Evolutionary conservation across 2,888 invertebrate genomes (phyloP), one percentile per base, ranked within the genome.

Genomic region (Trisateles emortualis): DNA sequence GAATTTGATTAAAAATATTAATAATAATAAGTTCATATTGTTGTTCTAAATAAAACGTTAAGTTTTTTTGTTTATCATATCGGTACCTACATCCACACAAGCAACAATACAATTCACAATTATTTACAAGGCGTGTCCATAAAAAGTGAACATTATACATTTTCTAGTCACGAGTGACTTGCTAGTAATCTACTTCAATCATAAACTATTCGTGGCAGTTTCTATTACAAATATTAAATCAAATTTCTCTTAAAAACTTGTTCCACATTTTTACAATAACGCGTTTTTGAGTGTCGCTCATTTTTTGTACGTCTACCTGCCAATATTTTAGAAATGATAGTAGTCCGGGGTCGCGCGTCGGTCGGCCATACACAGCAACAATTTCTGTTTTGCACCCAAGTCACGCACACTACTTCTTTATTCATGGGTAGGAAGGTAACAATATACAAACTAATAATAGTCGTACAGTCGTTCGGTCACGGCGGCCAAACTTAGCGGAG

Each of bases 81-180:
- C n/a, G n/a, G n/a, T n/a, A n/a, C n/a, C n/a, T n/a, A n/a, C n/a
- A n/a, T n/a, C n/a, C n/a, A 29, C 29, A 24, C 24, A 24, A 24
- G 24, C n/a, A 32, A 1, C 3, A 1, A 32, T 11, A 3, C 5
- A 11, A 5, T 32, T n/a, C 11, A 11, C 11, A 11, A 33, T 3
- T 14, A 36, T 19, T 19, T 16, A 36, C 36, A 16, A 26, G 9
- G 19, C 17, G 10, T 19, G n/a, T 46, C 19, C 30, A 19, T 29
- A 48, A 40, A 22, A 33, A 33, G 40, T 33, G 40, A 22, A 40
- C 11, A 17, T 11, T 36, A 41, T 30, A 43, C 38, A 19, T 39
- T 33, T 35, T 40, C 45, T 35, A 2, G 41, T 46, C 45, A 46
- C 40, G 52, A 41, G n/a, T 32, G 33, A 17, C 10, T 39, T 40